These are phyloP conservation scores for Muscicapa adusta DNA, from an alignment of 2,113 vertebrate species.

Conservation along the genomic window DNA sequence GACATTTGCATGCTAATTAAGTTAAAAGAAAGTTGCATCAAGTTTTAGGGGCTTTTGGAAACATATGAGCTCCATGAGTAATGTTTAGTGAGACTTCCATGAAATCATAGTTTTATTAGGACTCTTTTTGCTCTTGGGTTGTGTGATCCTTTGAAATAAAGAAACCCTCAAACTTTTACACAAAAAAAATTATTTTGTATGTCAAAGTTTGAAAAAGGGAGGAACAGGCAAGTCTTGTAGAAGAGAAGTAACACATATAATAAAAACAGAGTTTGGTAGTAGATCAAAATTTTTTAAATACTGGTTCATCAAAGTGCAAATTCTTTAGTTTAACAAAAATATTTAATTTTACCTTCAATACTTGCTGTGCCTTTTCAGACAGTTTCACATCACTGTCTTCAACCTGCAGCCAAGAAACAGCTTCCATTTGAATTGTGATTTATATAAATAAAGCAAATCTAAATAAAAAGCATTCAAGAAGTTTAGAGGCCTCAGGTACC, in stretches of 20 bases:
- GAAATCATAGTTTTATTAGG: not conserved
- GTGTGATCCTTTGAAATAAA: not conserved
- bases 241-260: not conserved
- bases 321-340: not conserved
- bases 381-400: constrained; percentile 88
- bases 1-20: not conserved
- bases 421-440: not conserved
- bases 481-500: not conserved
- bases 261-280: not conserved
- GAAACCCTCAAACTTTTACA: not conserved
- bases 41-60: not conserved
- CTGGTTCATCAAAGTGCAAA: not conserved
- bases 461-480: not conserved
- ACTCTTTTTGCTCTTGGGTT: not conserved
- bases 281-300: not conserved
- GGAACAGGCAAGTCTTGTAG: not conserved
- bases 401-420: constrained; percentile 73
- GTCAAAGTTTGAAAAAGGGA: not conserved
- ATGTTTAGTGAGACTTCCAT: not conserved
- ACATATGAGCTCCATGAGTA: not conserved
- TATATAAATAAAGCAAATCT: not conserved
- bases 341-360: constrained; percentile 33
- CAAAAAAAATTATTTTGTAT: not conserved
- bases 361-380: constrained; percentile 82
- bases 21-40: constrained; percentile 8